Evolutionary conservation across 2,888 invertebrate species (phyloP).

Genomic region (Melanchra persicariae): DNA sequence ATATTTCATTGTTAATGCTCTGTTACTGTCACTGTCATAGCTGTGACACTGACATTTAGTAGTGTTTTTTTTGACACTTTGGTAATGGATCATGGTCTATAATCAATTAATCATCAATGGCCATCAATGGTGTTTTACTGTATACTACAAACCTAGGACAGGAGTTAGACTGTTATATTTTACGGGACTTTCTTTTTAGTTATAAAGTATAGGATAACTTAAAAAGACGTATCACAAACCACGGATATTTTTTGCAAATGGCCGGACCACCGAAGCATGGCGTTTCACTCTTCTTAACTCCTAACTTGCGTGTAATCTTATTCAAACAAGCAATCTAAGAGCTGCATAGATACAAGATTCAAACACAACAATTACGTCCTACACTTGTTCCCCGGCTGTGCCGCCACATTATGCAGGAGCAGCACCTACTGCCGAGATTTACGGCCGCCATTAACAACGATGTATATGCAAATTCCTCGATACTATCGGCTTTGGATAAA

Average conservation of each 20-base stretch:
- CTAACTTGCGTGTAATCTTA: not conserved
- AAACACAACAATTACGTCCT: constrained; percentile 52
- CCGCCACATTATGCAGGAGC: constrained; percentile 41
- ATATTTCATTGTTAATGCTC: not conserved
- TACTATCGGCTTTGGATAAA: constrained; percentile 53
- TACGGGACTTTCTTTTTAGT: not conserved
- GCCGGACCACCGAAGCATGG: not conserved
- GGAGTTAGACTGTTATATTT: not conserved
- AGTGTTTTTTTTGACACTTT: not conserved
- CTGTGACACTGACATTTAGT: not conserved
- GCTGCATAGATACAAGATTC: constrained; percentile 28
- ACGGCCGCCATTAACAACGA: constrained; percentile 35
- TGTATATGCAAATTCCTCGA: constrained; percentile 49
- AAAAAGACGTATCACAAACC: not conserved
- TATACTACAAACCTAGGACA: too few species aligned
- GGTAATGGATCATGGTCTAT: too few species aligned
- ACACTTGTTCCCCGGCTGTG: constrained; percentile 27
- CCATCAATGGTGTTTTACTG: too few species aligned
- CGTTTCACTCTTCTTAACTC: not conserved
- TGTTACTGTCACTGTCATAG: not conserved
- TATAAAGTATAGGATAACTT: not conserved
- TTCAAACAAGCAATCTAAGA: not conserved
- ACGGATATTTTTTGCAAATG: not conserved
- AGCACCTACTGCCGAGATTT: constrained; percentile 49
- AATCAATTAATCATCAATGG: too few species aligned